Conservation (phyloP, 2,113 vertebrate species). For the Antechinus flavipes region DNA sequence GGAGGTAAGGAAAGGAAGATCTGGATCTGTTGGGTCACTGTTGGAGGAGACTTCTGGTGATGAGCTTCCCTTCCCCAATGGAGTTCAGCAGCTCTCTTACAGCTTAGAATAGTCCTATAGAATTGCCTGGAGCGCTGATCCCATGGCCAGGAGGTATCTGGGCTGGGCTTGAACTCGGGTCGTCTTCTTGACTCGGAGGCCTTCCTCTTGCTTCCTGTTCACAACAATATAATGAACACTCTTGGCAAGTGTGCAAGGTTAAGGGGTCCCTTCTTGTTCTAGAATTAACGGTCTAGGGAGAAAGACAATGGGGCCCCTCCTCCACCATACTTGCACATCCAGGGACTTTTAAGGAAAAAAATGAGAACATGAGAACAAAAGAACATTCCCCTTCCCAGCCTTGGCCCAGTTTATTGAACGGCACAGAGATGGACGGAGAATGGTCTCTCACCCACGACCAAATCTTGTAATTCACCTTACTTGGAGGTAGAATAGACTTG, state of each 20-base stretch:
- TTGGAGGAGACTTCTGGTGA: neutral
- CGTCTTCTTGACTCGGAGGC: neutral
- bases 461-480: too few relatives aligned
- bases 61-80: neutral
- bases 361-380: neutral
- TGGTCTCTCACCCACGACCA: neutral
- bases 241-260: neutral
- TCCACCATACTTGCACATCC: neutral
- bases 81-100: neutral
- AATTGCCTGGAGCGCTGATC: neutral
- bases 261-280: neutral
- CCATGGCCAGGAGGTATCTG: neutral
- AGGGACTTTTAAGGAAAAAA: neutral
- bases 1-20: neutral
- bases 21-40: neutral
- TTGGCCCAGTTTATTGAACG: neutral
- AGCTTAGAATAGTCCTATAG: neutral
- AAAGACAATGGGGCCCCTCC: neutral
- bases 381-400: neutral
- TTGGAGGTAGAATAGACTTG: neutral
- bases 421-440: neutral
- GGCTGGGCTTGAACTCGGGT: neutral
- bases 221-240: neutral
- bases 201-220: neutral
- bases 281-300: neutral